A percentile compares a stretch with the other conserved stretches of the same genome.
Evolutionary conservation across 2,113 vertebrate genomes (phyloP).

Genomic region (Murina feae): DNA sequence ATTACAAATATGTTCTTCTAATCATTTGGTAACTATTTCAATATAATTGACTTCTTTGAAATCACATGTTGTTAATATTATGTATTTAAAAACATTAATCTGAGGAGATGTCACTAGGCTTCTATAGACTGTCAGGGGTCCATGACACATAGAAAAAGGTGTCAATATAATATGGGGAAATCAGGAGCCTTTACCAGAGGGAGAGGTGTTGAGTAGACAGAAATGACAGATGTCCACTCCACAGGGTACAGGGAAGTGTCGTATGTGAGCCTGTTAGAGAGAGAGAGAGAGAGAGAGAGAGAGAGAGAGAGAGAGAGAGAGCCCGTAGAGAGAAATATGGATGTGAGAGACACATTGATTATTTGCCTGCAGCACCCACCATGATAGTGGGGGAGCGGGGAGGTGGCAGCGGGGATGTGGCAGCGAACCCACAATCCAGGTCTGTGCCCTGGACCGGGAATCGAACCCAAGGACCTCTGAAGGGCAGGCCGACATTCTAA

Average conservation of each 20-base stretch:
- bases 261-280: neutral
- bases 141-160: neutral
- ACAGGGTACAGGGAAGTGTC: neutral
- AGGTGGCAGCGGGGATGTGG: fast-evolving
- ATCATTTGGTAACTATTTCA: neutral
- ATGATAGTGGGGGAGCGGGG: no score
- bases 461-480: no score
- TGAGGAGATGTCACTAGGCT: neutral
- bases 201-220: neutral
- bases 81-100: neutral
- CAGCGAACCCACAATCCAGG: no score
- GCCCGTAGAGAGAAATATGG: no score
- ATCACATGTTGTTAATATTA: neutral
- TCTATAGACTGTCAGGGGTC: neutral
- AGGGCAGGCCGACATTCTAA: no score
- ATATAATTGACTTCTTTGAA: neutral
- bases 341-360: no score
- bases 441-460: no score
- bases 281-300: no score
- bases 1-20: neutral
- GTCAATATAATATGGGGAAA: neutral
- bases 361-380: no score
- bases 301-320: no score
- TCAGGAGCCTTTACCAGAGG: neutral
- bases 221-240: neutral